Conservation (phyloP, 2,888 invertebrate species). For the Busseola fusca region DNA sequence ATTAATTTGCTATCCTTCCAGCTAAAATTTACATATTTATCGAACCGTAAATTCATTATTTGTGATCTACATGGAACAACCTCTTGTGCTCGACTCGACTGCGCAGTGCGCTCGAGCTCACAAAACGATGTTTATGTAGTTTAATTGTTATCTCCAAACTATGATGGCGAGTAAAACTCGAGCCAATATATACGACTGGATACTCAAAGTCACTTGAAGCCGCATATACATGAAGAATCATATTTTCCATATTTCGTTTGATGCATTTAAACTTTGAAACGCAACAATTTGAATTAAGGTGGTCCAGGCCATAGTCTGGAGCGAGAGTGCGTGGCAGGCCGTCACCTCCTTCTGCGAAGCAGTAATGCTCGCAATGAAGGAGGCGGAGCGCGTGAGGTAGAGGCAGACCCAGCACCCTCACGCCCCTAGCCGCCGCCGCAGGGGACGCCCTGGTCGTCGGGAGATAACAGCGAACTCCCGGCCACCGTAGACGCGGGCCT, state of each 20-base stretch:
- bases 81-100: constrained; percentile 45
- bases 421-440: too few relatives aligned
- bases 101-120: constrained; percentile 21
- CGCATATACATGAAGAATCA: background rate
- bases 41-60: constrained; percentile 78
- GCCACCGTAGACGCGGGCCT: too few relatives aligned
- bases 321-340: too few relatives aligned
- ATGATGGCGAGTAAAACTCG: background rate
- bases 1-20: constrained; percentile 81
- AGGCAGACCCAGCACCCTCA: too few relatives aligned
- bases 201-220: constrained; percentile 9
- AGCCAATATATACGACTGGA: constrained; percentile 17
- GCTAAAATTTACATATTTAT: constrained; percentile 83
- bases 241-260: background rate
- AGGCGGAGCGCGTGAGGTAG: too few relatives aligned
- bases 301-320: too few relatives aligned
- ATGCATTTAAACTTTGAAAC: background rate
- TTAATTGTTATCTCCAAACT: constrained; percentile 47
- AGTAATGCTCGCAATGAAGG: too few relatives aligned
- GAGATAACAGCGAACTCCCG: too few relatives aligned
- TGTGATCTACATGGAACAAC: constrained; percentile 70
- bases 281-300: background rate
- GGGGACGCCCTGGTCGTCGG: too few relatives aligned
- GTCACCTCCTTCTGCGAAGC: too few relatives aligned
- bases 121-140: constrained; percentile 53